Evolutionary conservation across 2,888 invertebrate species (phyloP).

Genomic region (Lasioglossum morio): DNA sequence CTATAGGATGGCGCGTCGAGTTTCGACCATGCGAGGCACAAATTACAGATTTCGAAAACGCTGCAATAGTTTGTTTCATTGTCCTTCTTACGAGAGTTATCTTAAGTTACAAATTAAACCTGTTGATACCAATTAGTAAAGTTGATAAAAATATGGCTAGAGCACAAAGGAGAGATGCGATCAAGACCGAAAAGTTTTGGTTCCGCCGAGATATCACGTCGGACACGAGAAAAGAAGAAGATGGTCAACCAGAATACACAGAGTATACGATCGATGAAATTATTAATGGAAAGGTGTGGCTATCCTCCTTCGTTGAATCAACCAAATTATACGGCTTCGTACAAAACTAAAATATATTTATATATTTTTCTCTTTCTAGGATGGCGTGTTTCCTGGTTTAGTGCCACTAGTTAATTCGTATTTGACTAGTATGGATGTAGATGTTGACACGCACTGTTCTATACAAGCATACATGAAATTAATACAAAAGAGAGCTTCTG

Average conservation of each 20-base stretch:
- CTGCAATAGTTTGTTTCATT: slow-evolving; percentile 98
- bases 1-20: slow-evolving; percentile 99
- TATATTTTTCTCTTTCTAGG: slow-evolving; percentile 85
- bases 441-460: slow-evolving; percentile 99
- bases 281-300: slow-evolving; percentile 94
- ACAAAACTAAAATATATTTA: slow-evolving; percentile 10
- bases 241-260: slow-evolving; percentile 87
- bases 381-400: slow-evolving; percentile 96
- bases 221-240: slow-evolving; percentile 84
- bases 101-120: slow-evolving; percentile 97
- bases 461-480: slow-evolving; percentile 98
- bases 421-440: slow-evolving; percentile 97
- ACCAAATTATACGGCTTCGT: not conserved
- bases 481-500: slow-evolving; percentile 94
- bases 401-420: slow-evolving; percentile 97
- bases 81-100: slow-evolving; percentile 98
- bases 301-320: not conserved
- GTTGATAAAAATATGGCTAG: slow-evolving; percentile 98
- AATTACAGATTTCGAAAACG: slow-evolving; percentile 99
- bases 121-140: slow-evolving; percentile 98
- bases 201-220: slow-evolving; percentile 93
- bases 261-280: slow-evolving; percentile 98
- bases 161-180: slow-evolving; percentile 96
- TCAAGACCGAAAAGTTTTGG: slow-evolving; percentile 94
- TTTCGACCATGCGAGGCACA: slow-evolving; percentile 99